These are phyloP conservation scores for Intellagama lesueurii DNA, from an alignment of 2,797 vertebrate species.

Conservation along the genomic window DNA sequence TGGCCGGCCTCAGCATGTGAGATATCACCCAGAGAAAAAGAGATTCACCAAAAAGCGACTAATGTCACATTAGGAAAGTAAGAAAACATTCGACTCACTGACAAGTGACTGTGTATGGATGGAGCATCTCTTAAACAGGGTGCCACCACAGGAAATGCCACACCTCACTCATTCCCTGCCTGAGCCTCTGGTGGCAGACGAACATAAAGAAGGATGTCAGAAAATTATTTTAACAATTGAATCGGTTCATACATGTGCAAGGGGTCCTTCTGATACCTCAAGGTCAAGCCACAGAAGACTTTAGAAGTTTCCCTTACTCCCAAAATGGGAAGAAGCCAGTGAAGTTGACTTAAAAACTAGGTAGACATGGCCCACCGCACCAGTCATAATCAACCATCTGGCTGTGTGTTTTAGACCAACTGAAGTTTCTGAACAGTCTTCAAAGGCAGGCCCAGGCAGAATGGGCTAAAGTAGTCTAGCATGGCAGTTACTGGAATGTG, in stretches of 20 bases:
- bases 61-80: no score
- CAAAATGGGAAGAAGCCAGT: background rate
- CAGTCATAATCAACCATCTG: no score
- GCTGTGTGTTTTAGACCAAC: no score
- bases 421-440: background rate
- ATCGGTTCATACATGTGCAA: background rate
- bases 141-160: no score
- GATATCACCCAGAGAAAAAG: no score
- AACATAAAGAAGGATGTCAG: no score
- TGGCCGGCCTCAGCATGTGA: no score
- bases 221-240: background rate
- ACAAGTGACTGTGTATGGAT: no score
- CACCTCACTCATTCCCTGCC: background rate
- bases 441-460: background rate
- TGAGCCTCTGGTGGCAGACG: background rate
- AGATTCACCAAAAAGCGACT: no score
- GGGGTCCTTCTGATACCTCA: background rate
- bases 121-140: no score
- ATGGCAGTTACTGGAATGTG: background rate
- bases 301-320: background rate
- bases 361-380: no score
- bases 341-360: background rate
- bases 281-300: background rate
- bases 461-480: background rate
- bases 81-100: no score